Base-by-base conservation (phyloP, 2,888 invertebrate genomes). In the Alviniconcha strummeri region DNA sequence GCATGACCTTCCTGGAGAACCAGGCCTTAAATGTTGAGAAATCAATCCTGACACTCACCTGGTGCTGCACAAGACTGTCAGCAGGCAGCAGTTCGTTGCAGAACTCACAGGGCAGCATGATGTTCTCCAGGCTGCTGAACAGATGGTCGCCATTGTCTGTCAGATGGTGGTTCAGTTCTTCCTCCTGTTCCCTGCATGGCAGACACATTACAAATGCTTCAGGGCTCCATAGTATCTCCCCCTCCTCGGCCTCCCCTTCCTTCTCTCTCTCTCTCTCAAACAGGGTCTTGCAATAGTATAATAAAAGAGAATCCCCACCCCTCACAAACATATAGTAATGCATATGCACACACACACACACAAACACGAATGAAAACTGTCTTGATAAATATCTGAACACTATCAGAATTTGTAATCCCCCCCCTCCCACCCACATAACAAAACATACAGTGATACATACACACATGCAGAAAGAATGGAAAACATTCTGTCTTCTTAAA, bases 81-180 rank as follows among this genome's bases (percentile, higher is more conserved):
- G 95, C 94, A 4, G 95, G 95, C 69, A 95, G 94, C 55, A 95
- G 94, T 64, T 94, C 94, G 79, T 94, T 91, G 90, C 95, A 95
- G 89, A 95, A 95, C 91, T 95, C 95, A 90, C 95, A 95, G 0
- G 95, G 95, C 72, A 92, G 85, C 86, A 91, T 86, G 79, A 89
- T 81, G 76, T 88, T 88, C 54, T 88, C 89, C 80, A 79, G 86
- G 72, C 82, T 80, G 60, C 74, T 55, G 79, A 83, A 80, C 77
- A 69, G 55, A 55, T 84, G 82, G 67, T 80, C 77, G 76, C 72
- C 83, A 64, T 84, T 83, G 76, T 83, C 84, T 77, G 64, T 79
- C 36, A 82, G 54, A 69, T 67, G 79, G n/a, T 6, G 57, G 15
- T 52, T 19, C 72, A 36, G 19, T 60, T 52, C 56, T 52, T 57